Conservation (phyloP, 2,113 vertebrate genomes). For the Percina caprodes region DNA sequence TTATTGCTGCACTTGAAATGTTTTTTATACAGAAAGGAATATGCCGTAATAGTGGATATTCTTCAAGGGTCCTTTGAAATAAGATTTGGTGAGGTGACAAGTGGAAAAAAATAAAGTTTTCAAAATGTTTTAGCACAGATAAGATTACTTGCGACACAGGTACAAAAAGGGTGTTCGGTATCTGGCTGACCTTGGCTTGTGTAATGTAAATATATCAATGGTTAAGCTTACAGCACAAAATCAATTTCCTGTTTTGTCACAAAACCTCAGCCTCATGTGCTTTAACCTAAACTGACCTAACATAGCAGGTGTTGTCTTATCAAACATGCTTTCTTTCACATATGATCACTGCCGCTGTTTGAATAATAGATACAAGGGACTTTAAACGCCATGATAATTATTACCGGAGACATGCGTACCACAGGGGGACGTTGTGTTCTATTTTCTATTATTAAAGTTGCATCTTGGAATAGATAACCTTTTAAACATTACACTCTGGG, state of each 20-base stretch:
- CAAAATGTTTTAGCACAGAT: constrained; percentile 13
- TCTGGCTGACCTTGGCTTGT: constrained; percentile 57
- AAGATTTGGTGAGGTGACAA: constrained; percentile 8
- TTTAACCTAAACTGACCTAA: constrained; percentile 47
- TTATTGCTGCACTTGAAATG: constrained; percentile 5
- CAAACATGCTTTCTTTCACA: constrained; percentile 21
- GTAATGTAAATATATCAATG: constrained; percentile 48
- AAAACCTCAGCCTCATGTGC: constrained; percentile 19
- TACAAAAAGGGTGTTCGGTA: constrained; percentile 35
- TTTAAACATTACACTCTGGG: constrained; percentile 60
- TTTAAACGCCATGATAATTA: constrained; percentile 60
- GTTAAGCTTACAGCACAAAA: constrained; percentile 40
- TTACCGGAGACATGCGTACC: constrained; percentile 43
- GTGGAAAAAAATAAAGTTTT: constrained; percentile 22
- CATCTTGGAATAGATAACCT: constrained; percentile 77
- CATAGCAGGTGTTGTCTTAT: constrained; percentile 16
- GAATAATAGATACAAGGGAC: constrained; percentile 35
- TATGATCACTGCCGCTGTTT: constrained; percentile 43
- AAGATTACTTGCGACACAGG: constrained; percentile 23
- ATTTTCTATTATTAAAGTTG: constrained; percentile 75
- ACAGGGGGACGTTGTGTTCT: constrained; percentile 59
- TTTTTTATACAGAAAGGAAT: constrained; percentile 5
- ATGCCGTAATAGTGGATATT: background rate
- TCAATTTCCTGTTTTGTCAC: constrained; percentile 44
- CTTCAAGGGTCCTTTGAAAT: background rate